Conservation (phyloP, 2,113 vertebrate species). For the Alligator mississippiensis region DNA sequence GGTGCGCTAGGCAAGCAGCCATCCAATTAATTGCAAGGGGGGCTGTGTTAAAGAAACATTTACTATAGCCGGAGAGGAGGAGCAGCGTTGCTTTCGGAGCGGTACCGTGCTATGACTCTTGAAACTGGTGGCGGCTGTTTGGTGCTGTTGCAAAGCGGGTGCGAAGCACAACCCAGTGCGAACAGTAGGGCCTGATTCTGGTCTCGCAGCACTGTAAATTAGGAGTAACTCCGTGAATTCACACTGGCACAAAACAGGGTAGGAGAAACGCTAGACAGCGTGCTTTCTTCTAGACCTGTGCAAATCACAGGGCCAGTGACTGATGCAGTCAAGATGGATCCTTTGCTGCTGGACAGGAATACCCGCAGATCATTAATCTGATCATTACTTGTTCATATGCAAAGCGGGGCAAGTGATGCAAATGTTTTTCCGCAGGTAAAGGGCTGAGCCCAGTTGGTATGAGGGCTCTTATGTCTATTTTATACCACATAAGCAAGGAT, state of each 20-base stretch:
- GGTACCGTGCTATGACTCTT: neutral
- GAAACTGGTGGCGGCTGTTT: neutral
- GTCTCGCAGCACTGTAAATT: fast-evolving
- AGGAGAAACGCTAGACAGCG: neutral
- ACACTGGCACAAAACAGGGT: fast-evolving
- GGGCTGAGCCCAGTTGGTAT: neutral
- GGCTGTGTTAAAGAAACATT: neutral
- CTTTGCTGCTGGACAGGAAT: neutral
- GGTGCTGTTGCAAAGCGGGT: neutral
- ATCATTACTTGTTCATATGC: neutral
- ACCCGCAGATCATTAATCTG: fast-evolving
- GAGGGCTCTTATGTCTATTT: neutral
- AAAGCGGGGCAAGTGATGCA: neutral
- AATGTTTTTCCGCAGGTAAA: fast-evolving
- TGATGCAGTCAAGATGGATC: neutral
- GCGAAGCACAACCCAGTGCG: fast-evolving
- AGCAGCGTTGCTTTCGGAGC: neutral
- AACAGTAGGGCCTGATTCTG: neutral
- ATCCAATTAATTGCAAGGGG: neutral
- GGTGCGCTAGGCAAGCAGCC: neutral
- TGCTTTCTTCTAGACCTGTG: neutral
- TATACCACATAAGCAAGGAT: too few relatives aligned
- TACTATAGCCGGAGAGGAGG: neutral
- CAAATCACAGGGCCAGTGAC: neutral
- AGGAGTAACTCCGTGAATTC: fast-evolving